phyloP scores from a whole-genome alignment of 2,797 vertebrate species.

The Limnodromus scolopaceus region DNA sequence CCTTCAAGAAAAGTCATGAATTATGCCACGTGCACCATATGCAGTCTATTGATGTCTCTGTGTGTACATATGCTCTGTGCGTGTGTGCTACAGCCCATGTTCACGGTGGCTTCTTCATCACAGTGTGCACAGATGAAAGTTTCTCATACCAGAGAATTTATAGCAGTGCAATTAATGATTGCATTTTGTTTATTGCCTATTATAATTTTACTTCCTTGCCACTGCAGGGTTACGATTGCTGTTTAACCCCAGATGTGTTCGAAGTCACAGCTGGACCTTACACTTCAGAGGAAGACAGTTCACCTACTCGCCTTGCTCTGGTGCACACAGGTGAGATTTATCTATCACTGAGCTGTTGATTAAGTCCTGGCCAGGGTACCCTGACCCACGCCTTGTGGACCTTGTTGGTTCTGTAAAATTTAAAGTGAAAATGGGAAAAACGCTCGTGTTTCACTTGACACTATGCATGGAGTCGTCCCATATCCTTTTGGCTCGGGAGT shows the following conservation, averaged over 20 bases:
- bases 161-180: background rate
- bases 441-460: background rate
- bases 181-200: too few species aligned
- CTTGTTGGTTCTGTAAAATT: background rate
- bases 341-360: background rate
- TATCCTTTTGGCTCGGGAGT: background rate
- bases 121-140: background rate
- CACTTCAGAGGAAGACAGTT: background rate
- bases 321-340: background rate
- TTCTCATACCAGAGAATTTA: background rate
- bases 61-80: background rate
- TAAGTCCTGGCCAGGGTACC: background rate
- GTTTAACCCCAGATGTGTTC: background rate
- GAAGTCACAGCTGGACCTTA: background rate
- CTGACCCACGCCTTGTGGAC: background rate
- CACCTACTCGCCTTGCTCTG: accelerated
- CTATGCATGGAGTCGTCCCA: background rate
- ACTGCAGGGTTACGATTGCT: background rate
- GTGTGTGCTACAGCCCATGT: background rate
- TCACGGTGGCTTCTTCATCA: background rate
- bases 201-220: background rate
- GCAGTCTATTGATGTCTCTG: background rate
- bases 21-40: slow-evolving; percentile 16
- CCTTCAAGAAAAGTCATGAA: slow-evolving; percentile 34
- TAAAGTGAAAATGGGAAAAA: background rate